phyloP scores from a whole-genome alignment of 2,113 vertebrate species.

The Dolichallabes microphthalmus region DNA sequence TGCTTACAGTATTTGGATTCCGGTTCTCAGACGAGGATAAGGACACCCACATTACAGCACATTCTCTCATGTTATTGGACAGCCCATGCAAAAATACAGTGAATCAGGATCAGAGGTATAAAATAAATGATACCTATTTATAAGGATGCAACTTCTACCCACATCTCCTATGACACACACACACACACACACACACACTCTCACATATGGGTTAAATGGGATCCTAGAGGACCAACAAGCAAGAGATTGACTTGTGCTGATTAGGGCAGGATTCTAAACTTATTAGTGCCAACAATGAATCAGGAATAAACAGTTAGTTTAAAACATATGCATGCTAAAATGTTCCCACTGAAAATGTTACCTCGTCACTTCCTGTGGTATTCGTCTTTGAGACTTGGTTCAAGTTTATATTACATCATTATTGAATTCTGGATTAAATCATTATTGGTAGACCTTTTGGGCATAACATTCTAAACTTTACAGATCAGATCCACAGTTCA shows the following conservation, averaged over 20 bases:
- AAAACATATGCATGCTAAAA: conserved; percentile 30
- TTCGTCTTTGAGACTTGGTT: conserved; percentile 14
- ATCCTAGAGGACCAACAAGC: neutral
- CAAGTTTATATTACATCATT: conserved; percentile 13
- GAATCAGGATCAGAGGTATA: conserved; percentile 9
- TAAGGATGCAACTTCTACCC: neutral
- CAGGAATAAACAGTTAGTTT: conserved; percentile 6
- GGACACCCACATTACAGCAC: conserved; percentile 5
- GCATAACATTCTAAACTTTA: neutral
- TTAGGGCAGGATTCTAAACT: neutral
- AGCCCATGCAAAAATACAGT: conserved; percentile 25
- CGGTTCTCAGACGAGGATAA: neutral
- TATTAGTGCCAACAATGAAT: neutral
- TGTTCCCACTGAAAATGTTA: conserved; percentile 6
- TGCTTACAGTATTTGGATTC: conserved; percentile 11
- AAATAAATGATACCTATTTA: conserved; percentile 1
- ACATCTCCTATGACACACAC: neutral
- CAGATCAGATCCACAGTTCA: conserved; percentile 3
- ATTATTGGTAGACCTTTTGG: neutral
- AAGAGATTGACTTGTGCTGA: neutral
- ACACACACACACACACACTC: neutral
- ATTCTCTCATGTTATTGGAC: neutral
- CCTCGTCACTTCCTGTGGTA: neutral
- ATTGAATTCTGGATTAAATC: conserved; percentile 21
- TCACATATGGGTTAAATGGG: conserved; percentile 1